Evolutionary conservation across 1,140 invertebrate genomes (phyloP), one percentile per base, ranked within the genome.

Genomic region (Ylistrum balloti): DNA sequence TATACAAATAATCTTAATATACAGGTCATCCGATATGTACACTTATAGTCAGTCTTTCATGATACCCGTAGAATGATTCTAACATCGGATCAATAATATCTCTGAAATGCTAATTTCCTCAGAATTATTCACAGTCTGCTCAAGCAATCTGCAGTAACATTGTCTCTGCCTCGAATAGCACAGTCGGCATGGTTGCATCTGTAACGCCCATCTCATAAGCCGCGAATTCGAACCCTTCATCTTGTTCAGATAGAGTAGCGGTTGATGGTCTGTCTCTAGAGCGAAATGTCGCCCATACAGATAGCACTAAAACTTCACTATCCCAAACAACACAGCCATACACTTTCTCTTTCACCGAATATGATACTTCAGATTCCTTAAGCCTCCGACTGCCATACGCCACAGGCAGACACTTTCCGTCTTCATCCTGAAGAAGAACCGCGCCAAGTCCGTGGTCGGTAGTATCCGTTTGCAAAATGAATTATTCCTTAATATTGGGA

Each of bases 381-480:
- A 89, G 41, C 11, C 35, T 89, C 32, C 85, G 22, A 89, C 88
- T 89, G n/a, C 85, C 88, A 86, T 89, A 86, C 41, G n/a, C 32
- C 17, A 86, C 48, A 11, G 87, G 45, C 85, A 33, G 86, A 32
- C 89, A 86, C 33, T 87, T 41, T 20, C 86, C 90, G 41, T 91
- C 45, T 87, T 91, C 88, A 13, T 89, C 33, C 38, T 89, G 90
- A 3, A 88, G 89, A 20, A 91, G 33, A 13, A 89, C 90, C 28
- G 88, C 88, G 38, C 74, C 88, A 33, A 91, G 34, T 3, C 88
- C 90, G 22, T 33, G 41, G 28, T 48, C 17, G 85, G 38, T 74
- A 1, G 88, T 88, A 85, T 91, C 90, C 35, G 90, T 91, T 38
- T 91, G 88, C 28, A 91, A 45, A 38, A 91, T 87, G 34, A 91